phyloP scores from a whole-genome alignment of 2,797 vertebrate genomes.

The Serranus cabrilla region DNA sequence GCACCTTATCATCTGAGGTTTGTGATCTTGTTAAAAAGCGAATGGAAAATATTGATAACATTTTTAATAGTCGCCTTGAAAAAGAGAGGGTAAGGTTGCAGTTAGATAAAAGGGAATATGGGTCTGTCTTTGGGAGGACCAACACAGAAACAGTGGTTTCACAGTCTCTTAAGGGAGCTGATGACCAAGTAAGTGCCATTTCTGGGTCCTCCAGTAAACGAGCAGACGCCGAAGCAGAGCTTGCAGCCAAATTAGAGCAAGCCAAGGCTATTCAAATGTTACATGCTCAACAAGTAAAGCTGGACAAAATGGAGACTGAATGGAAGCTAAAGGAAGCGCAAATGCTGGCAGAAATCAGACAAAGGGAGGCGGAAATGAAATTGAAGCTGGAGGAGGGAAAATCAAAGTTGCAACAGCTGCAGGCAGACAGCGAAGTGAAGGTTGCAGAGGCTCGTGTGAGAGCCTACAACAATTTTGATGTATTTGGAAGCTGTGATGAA shows the following conservation, averaged over 20 bases:
- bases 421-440: conserved; percentile 17
- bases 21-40: no score
- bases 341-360: conserved; percentile 4
- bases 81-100: no score
- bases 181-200: no score
- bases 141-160: no score
- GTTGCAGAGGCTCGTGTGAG: conserved; percentile 28
- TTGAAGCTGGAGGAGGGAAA: conserved; percentile 30
- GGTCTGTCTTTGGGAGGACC: no score
- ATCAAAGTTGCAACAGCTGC: not conserved
- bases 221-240: conserved; percentile 37
- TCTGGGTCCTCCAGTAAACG: not conserved
- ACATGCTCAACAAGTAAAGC: conserved; percentile 20
- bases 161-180: no score
- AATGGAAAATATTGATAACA: no score
- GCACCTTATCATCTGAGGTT: no score
- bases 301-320: conserved; percentile 38
- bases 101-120: no score
- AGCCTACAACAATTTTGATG: conserved; percentile 13
- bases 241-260: conserved; percentile 43
- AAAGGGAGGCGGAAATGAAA: conserved; percentile 22
- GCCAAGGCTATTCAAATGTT: conserved; percentile 33
- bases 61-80: no score
- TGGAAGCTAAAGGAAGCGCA: conserved; percentile 37
- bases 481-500: not conserved